Conservation (phyloP, 2,888 invertebrate species). For the Chirona hameri region DNA sequence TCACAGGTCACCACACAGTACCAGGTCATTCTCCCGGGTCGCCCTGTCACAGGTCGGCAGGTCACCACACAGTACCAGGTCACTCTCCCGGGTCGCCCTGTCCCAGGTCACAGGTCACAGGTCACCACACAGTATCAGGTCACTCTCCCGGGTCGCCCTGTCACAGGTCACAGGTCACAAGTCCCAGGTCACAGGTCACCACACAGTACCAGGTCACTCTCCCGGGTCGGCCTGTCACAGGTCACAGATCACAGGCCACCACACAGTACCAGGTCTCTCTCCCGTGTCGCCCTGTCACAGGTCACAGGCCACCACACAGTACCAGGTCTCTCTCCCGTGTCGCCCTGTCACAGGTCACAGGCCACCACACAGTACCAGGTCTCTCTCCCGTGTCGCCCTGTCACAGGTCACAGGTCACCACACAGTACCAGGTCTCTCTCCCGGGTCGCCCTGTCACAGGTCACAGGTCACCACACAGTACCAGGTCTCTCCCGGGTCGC, state of each 20-base stretch:
- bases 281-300: neutral
- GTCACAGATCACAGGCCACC: too few relatives aligned
- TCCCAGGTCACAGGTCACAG: too few relatives aligned
- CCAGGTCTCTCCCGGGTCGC: too few relatives aligned
- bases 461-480: too few relatives aligned
- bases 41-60: neutral
- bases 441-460: neutral
- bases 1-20: too few relatives aligned
- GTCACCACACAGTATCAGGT: neutral
- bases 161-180: neutral
- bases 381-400: neutral
- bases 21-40: neutral
- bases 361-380: neutral
- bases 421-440: neutral
- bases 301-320: neutral
- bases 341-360: neutral
- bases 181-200: too few relatives aligned
- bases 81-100: neutral
- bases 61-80: neutral
- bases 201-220: neutral
- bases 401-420: neutral
- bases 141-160: neutral
- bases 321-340: neutral
- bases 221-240: neutral
- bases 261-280: conserved; percentile 26